Percentiles rank a stretch among this genome's conserved stretches.
Evolutionary conservation across 2,888 invertebrate genomes (phyloP).

Genomic region (Hydroisotoma schaefferi): DNA sequence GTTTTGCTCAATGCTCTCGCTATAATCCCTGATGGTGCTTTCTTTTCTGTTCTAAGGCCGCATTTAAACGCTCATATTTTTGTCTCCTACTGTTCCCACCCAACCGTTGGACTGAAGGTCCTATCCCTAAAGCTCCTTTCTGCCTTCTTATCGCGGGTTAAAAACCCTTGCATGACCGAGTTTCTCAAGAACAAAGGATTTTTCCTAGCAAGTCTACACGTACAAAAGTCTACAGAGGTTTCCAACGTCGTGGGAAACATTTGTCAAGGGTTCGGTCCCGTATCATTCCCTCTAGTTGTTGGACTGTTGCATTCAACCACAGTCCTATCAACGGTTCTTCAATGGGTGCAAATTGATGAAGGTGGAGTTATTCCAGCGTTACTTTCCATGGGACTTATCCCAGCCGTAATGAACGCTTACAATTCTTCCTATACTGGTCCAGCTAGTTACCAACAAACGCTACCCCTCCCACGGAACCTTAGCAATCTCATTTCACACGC

Average conservation of each 20-base stretch:
- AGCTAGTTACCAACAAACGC: background rate
- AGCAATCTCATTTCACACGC: conserved; percentile 32
- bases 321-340: conserved; percentile 38
- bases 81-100: conserved; percentile 45
- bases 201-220: conserved; percentile 41
- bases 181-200: conserved; percentile 44
- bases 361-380: conserved; percentile 38
- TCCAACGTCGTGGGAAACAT: conserved; percentile 32
- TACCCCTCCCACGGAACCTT: conserved; percentile 26
- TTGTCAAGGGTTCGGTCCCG: conserved; percentile 45
- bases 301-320: conserved; percentile 39
- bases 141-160: conserved; percentile 42
- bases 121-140: conserved; percentile 43
- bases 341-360: conserved; percentile 44
- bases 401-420: conserved; percentile 37
- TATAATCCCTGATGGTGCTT: conserved; percentile 46
- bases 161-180: conserved; percentile 36
- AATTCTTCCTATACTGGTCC: conserved; percentile 9
- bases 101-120: conserved; percentile 37
- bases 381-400: conserved; percentile 43
- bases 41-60: conserved; percentile 39
- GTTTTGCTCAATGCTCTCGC: conserved; percentile 45
- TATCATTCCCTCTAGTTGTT: conserved; percentile 40
- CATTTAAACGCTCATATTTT: conserved; percentile 42
- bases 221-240: conserved; percentile 37